These are phyloP conservation scores for Aulostomus chinensis DNA, from an alignment of 2,797 vertebrate species.

Conservation along the genomic window DNA sequence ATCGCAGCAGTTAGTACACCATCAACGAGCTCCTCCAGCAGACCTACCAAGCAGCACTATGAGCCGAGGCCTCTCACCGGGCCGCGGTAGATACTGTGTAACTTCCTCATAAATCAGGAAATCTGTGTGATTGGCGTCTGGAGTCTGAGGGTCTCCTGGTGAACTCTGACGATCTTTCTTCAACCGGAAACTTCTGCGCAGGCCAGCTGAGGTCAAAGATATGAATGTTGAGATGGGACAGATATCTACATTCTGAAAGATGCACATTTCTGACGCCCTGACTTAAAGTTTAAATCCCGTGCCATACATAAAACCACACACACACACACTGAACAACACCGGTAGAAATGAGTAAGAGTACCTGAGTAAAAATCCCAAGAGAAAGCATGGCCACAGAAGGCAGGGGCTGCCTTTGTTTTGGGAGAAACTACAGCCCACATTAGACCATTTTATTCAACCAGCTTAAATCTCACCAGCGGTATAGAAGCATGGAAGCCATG, in stretches of 20 bases:
- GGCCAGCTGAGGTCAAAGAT: constrained; percentile 78
- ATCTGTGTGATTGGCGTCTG: constrained; percentile 68
- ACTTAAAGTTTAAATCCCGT: neutral
- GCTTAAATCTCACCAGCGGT: constrained; percentile 28
- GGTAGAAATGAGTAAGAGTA: constrained; percentile 67
- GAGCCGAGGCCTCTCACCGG: constrained; percentile 85
- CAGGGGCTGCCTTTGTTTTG: constrained; percentile 76
- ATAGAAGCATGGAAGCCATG: constrained; percentile 51
- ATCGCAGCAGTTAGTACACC: too few species aligned
- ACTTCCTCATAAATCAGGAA: constrained; percentile 93
- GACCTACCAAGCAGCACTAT: constrained; percentile 89
- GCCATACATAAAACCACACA: constrained; percentile 34
- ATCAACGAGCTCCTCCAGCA: too few species aligned
- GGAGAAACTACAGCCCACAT: constrained; percentile 82
- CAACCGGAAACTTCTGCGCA: constrained; percentile 88
- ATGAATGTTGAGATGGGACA: neutral
- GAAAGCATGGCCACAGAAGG: constrained; percentile 82
- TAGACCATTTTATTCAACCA: constrained; percentile 73
- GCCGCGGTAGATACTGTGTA: constrained; percentile 82
- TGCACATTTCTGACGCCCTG: too few species aligned
- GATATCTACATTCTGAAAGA: too few species aligned
- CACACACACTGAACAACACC: constrained; percentile 43
- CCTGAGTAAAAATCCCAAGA: constrained; percentile 85
- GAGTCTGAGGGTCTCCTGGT: constrained; percentile 70
- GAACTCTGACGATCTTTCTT: constrained; percentile 82